Percentiles rank a stretch among this genome's conserved stretches.
Evolutionary conservation across 1,140 invertebrate species (phyloP).

Genomic region (Cryptotermes secundus): DNA sequence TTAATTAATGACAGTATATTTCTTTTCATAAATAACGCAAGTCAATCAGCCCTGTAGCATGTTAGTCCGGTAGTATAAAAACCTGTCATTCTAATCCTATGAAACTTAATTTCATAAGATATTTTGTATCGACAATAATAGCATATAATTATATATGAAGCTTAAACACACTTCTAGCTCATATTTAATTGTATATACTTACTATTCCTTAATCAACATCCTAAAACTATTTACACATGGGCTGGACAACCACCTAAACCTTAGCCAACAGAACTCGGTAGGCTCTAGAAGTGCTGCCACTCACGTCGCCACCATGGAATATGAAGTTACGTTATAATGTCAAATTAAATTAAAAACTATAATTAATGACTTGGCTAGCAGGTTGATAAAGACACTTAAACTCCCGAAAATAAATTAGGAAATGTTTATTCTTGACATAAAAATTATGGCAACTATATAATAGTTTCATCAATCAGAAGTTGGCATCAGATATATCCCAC

Average conservation of each 20-base stretch:
- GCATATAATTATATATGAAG: neutral
- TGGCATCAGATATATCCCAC: neutral
- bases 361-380: neutral
- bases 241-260: conserved; percentile 21
- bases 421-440: no score
- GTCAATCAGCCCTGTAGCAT: neutral
- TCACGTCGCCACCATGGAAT: neutral
- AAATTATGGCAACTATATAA: no score
- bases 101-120: neutral
- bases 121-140: neutral
- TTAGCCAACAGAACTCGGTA: neutral
- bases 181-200: conserved; percentile 40
- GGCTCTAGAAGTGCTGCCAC: neutral
- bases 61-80: neutral
- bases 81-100: neutral
- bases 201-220: conserved; percentile 56
- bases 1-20: no score
- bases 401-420: no score
- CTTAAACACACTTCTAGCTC: neutral
- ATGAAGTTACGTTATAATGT: neutral
- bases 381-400: no score
- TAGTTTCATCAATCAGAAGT: neutral
- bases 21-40: neutral
- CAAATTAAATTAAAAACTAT: neutral
- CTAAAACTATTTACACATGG: conserved; percentile 37